Conservation (phyloP, 2,113 vertebrate genomes). For the Bombycilla garrulus region DNA sequence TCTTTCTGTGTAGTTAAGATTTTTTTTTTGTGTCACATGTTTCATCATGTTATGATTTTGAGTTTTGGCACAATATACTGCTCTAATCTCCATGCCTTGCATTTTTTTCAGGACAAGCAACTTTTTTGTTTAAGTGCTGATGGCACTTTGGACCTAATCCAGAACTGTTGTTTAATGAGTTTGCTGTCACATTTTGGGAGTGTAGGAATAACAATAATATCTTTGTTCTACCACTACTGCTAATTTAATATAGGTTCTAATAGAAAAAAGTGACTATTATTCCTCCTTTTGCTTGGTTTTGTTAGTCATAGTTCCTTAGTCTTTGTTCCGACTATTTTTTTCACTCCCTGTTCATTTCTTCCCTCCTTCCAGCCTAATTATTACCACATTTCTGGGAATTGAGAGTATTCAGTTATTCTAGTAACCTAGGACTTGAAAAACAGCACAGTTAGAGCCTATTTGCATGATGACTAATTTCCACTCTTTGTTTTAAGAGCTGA, state of each 20-base stretch:
- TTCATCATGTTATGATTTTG: not conserved
- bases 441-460: not conserved
- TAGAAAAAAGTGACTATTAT: not conserved
- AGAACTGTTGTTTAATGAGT: not conserved
- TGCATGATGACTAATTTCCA: slow-evolving; percentile 31
- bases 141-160: not conserved
- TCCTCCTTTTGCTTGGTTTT: not conserved
- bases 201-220: not conserved
- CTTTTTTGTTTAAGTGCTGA: not conserved
- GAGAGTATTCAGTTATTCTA: slow-evolving; percentile 1
- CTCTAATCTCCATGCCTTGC: not conserved
- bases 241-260: not conserved
- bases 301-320: not conserved
- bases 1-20: not conserved
- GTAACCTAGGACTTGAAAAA: slow-evolving; percentile 1
- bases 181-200: not conserved
- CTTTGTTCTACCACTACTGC: not conserved
- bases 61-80: not conserved
- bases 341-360: not conserved
- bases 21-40: not conserved
- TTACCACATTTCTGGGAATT: not conserved
- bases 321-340: not conserved
- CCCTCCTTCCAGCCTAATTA: not conserved
- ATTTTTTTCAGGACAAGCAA: not conserved
- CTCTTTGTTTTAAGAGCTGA: slow-evolving; percentile 1